Conservation (phyloP, 1,140 invertebrate genomes). For the Potamilus streckersoni region DNA sequence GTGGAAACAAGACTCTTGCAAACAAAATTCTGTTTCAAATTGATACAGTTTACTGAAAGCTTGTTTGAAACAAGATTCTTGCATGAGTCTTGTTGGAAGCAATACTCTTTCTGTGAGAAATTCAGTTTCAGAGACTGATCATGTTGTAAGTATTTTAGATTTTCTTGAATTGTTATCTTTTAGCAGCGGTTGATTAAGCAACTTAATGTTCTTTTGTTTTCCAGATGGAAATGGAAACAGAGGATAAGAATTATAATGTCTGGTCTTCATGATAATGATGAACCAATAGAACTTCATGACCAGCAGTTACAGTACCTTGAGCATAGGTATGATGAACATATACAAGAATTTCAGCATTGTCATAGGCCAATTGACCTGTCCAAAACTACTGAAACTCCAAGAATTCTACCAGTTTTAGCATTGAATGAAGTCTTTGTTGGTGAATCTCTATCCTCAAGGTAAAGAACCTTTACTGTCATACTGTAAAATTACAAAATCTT, state of each 20-base stretch:
- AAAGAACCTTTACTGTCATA: conserved; percentile 2
- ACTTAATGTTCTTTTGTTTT: conserved; percentile 11
- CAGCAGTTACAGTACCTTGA: conserved; percentile 73
- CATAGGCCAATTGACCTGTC: conserved; percentile 21
- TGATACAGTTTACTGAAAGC: background rate
- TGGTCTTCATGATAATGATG: conserved; percentile 74
- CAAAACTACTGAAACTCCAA: conserved; percentile 25
- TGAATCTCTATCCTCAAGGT: conserved; percentile 89
- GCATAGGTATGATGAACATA: conserved; percentile 71
- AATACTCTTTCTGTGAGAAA: background rate
- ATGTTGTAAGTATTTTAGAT: background rate
- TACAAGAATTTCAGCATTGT: conserved; percentile 67
- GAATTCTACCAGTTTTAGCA: conserved; percentile 79
- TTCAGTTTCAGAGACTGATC: background rate
- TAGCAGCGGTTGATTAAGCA: background rate
- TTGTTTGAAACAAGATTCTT: background rate
- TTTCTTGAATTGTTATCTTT: background rate
- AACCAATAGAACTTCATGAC: conserved; percentile 78
- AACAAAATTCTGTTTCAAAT: no score
- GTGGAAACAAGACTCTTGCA: no score
- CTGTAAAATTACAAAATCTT: no score
- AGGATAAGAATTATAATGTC: conserved; percentile 88
- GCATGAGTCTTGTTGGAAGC: background rate
- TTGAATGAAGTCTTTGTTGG: conserved; percentile 96
- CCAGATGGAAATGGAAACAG: conserved; percentile 83